Percentiles rank a stretch among this genome's conserved stretches.
These are phyloP conservation scores for Ictidomys tridecemlineatus DNA, from an alignment of 2,113 vertebrate genomes.

Conservation along the genomic window DNA sequence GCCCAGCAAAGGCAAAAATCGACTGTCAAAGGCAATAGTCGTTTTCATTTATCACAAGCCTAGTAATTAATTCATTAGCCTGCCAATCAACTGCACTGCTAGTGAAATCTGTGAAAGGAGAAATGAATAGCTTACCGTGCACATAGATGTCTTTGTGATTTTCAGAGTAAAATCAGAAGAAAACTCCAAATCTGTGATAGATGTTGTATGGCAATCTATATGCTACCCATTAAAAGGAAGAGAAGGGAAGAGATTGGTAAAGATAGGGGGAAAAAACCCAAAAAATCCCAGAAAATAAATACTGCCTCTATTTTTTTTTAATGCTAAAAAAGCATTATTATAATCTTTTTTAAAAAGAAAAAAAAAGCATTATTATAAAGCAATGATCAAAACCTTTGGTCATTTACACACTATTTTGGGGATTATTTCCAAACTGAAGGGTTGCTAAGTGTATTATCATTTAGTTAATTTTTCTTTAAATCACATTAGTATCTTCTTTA, in stretches of 20 bases:
- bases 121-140: constrained; percentile 91
- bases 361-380: constrained; percentile 5
- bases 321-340: background rate
- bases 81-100: constrained; percentile 51
- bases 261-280: background rate
- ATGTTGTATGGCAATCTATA: constrained; percentile 92
- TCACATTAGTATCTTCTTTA: constrained; percentile 25
- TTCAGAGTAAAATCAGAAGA: constrained; percentile 92
- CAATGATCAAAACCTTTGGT: background rate
- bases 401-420: background rate
- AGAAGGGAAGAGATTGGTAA: constrained; percentile 46
- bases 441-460: background rate
- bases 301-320: background rate
- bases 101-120: constrained; percentile 44
- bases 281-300: background rate
- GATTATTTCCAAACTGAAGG: constrained; percentile 50
- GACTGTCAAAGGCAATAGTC: constrained; percentile 84
- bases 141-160: constrained; percentile 89
- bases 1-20: constrained; percentile 57
- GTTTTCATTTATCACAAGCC: constrained; percentile 82
- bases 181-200: constrained; percentile 94
- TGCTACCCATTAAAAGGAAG: constrained; percentile 85
- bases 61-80: constrained; percentile 83
- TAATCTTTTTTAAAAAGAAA: no score
- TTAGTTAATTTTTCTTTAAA: constrained; percentile 22